Conservation (phyloP, 2,797 vertebrate genomes). For the Cossypha niveicapilla region DNA sequence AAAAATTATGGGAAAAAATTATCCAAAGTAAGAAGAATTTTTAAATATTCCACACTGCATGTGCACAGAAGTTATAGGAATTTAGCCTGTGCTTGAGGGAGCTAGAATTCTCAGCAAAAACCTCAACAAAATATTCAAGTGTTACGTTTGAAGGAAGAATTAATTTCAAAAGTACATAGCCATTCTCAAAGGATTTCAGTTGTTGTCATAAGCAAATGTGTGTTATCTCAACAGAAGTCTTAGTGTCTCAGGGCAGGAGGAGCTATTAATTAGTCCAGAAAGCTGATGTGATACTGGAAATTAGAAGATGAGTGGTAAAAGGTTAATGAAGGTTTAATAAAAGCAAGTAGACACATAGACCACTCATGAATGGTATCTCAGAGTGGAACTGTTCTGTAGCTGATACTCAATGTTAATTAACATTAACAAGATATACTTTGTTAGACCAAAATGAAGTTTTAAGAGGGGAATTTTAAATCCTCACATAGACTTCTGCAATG, state of each 20-base stretch:
- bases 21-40: background rate
- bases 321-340: constrained; percentile 16
- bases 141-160: background rate
- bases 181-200: background rate
- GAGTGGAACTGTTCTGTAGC: background rate
- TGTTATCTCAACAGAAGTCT: background rate
- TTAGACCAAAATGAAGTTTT: background rate
- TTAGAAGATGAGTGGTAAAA: background rate
- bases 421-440: background rate
- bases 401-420: background rate
- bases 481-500: background rate
- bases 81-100: background rate
- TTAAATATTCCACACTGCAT: background rate
- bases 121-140: background rate
- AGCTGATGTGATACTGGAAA: background rate
- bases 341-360: background rate
- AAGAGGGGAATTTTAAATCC: constrained; percentile 8
- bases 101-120: background rate
- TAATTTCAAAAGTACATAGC: background rate
- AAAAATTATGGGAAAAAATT: background rate
- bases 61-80: background rate
- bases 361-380: background rate
- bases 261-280: background rate
- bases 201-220: background rate
- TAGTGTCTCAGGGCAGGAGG: background rate